These are phyloP conservation scores for Sclerurus mexicanus DNA, from an alignment of 2,113 vertebrate species.

Conservation along the genomic window DNA sequence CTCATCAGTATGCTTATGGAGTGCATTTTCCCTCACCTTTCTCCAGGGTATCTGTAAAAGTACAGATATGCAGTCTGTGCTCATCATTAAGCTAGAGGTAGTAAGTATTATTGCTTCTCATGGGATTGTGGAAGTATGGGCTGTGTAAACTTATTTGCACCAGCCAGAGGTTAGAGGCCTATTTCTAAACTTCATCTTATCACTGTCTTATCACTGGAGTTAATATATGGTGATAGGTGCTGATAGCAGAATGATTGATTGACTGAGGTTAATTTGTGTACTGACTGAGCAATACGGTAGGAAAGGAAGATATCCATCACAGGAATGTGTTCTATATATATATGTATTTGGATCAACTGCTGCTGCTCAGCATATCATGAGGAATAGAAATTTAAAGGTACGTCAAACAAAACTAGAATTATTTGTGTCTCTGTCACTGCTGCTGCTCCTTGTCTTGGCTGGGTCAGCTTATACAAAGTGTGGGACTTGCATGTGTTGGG, in stretches of 20 bases:
- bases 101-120: background rate
- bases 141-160: constrained; percentile 31
- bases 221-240: background rate
- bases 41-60: constrained; percentile 40
- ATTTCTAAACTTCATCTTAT: background rate
- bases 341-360: background rate
- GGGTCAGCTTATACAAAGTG: background rate
- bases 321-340: background rate
- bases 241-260: constrained; percentile 22
- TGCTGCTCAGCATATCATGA: background rate
- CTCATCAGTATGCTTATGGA: constrained; percentile 46
- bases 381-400: background rate
- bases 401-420: background rate
- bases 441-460: background rate
- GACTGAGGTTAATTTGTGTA: constrained; percentile 17
- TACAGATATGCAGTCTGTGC: background rate
- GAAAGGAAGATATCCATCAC: background rate
- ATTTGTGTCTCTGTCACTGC: background rate
- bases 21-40: constrained; percentile 23
- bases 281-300: background rate
- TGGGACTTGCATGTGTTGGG: background rate
- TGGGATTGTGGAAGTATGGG: background rate
- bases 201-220: background rate
- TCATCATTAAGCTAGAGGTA: constrained; percentile 8
- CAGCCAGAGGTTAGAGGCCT: constrained; percentile 1